These are phyloP conservation scores for Meloe dianella DNA, from an alignment of 2,888 invertebrate species.

Conservation along the genomic window DNA sequence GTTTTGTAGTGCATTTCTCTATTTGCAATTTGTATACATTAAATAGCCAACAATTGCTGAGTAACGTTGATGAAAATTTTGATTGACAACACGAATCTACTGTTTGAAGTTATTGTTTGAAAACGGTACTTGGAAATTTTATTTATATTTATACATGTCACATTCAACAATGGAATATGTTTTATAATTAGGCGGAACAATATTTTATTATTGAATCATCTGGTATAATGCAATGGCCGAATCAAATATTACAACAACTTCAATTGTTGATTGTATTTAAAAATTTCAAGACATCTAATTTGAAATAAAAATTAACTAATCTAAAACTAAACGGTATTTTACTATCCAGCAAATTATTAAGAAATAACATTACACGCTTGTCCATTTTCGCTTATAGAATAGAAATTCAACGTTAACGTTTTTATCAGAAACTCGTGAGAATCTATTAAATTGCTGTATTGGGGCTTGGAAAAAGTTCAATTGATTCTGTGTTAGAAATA, in stretches of 20 bases:
- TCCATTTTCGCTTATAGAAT: not conserved
- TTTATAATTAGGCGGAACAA: conserved; percentile 26
- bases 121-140: conserved; percentile 27
- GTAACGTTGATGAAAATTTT: conserved; percentile 37
- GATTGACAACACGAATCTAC: conserved; percentile 36
- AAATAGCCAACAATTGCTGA: conserved; percentile 28
- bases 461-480: no score
- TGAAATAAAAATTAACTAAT: conserved; percentile 19
- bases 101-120: conserved; percentile 28
- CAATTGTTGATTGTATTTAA: not conserved
- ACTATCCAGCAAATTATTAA: not conserved
- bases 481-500: no score
- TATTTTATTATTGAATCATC: conserved; percentile 18
- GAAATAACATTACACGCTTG: not conserved
- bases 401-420: conserved; percentile 1
- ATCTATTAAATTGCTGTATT: not conserved
- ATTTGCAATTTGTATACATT: conserved; percentile 9
- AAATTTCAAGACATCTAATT: not conserved
- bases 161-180: conserved; percentile 23
- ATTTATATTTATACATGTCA: conserved; percentile 29
- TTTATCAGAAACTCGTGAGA: not conserved
- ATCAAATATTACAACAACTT: not conserved
- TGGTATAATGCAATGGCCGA: not conserved
- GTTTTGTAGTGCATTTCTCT: no score
- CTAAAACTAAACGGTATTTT: conserved; percentile 12